A percentile compares a stretch with the other conserved stretches of the same genome.
Conservation (phyloP, 2,797 vertebrate species). For the Falco novaeseelandiae region DNA sequence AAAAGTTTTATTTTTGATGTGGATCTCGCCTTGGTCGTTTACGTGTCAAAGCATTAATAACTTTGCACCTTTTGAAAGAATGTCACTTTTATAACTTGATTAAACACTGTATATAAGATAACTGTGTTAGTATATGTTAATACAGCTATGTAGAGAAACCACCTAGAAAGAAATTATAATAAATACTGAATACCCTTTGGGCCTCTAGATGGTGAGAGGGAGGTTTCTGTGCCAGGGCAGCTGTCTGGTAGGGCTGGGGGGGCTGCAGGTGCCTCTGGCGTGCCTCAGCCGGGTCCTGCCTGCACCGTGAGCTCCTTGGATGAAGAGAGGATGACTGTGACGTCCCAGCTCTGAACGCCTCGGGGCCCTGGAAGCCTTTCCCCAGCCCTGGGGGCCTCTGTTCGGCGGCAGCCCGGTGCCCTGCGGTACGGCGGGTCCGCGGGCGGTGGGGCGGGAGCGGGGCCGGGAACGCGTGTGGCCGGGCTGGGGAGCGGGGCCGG, state of each 20-base stretch:
- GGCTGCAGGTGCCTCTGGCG: neutral
- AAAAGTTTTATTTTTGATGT: conserved; percentile 13
- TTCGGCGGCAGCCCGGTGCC: neutral
- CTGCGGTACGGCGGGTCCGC: no score
- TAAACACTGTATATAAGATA: conserved; percentile 71
- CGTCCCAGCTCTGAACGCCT: neutral
- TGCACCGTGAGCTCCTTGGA: neutral
- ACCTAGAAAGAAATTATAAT: conserved; percentile 55
- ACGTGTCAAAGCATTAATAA: conserved; percentile 51
- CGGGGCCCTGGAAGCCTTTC: fast-evolving
- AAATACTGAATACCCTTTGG: conserved; percentile 43
- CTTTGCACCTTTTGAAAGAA: conserved; percentile 69
- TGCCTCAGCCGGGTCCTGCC: neutral
- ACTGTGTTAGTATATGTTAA: conserved; percentile 66
- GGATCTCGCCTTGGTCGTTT: conserved; percentile 51
- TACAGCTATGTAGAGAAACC: conserved; percentile 30
- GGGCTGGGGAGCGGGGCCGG: no score
- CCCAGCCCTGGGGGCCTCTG: neutral
- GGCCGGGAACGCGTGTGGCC: no score
- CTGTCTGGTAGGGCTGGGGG: neutral
- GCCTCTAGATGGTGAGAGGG: conserved; percentile 17
- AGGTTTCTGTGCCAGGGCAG: neutral
- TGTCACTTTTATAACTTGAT: conserved; percentile 71
- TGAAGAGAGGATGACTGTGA: neutral
- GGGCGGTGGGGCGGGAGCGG: no score